phyloP scores from a whole-genome alignment of 2,888 invertebrate genomes.

The Bruchidius siliquastri region DNA sequence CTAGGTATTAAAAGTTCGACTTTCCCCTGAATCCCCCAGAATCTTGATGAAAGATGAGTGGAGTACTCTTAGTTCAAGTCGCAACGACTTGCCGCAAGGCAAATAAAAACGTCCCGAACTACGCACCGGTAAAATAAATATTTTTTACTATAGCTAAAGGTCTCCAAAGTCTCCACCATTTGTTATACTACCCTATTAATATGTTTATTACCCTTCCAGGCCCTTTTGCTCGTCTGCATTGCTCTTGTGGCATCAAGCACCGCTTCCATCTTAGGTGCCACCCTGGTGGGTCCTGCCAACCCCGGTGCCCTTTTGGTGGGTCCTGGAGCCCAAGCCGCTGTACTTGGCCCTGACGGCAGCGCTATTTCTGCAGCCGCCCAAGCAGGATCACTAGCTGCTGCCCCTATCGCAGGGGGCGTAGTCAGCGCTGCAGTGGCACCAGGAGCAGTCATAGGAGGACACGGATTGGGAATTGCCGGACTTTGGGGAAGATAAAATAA shows the following conservation, averaged over 20 bases:
- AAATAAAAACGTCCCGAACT: too few species aligned
- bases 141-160: too few species aligned
- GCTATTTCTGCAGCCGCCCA: conserved; percentile 46
- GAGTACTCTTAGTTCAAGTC: too few species aligned
- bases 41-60: too few species aligned
- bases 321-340: conserved; percentile 33
- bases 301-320: conserved; percentile 37
- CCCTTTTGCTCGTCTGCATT: conserved; percentile 28
- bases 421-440: conserved; percentile 37
- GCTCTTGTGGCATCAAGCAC: conserved; percentile 25
- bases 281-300: conserved; percentile 35
- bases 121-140: too few species aligned
- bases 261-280: conserved; percentile 32
- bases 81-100: too few species aligned
- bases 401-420: conserved; percentile 39
- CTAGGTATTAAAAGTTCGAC: too few species aligned
- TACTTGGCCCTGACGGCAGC: conserved; percentile 44
- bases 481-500: conserved; percentile 3
- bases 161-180: too few species aligned
- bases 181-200: too few species aligned
- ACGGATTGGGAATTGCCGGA: conserved; percentile 16
- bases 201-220: conserved; percentile 14
- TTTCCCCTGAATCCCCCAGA: too few species aligned
- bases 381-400: conserved; percentile 42
- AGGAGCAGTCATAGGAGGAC: conserved; percentile 28